Conservation (phyloP, 2,888 invertebrate genomes). For the Cenopis cana region DNA sequence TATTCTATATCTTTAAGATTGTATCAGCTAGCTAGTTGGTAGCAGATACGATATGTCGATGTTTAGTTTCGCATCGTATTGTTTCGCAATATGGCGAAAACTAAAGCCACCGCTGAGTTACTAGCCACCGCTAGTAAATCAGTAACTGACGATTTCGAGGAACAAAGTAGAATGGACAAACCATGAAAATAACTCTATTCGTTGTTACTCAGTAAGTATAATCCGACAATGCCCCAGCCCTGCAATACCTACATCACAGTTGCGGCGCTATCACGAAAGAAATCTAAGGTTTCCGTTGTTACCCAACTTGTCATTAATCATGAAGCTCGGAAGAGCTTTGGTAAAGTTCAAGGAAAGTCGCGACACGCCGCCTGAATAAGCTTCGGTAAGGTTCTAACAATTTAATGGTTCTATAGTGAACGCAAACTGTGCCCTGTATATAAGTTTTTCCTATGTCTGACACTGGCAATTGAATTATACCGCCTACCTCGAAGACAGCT, state of each 20-base stretch:
- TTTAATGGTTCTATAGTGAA: too few relatives aligned
- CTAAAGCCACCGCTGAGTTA: too few relatives aligned
- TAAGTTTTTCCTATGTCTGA: too few relatives aligned
- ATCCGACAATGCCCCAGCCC: not conserved
- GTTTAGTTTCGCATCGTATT: too few relatives aligned
- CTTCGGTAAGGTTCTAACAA: not conserved
- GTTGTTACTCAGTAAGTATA: not conserved
- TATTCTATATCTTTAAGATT: not conserved
- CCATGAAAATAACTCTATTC: not conserved
- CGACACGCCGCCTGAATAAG: conserved; percentile 15
- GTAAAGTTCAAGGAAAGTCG: conserved; percentile 23
- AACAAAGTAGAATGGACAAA: not conserved
- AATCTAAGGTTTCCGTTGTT: conserved; percentile 18
- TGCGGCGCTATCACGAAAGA: conserved; percentile 7
- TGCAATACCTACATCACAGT: conserved; percentile 19
- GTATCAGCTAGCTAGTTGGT: too few relatives aligned
- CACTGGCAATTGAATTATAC: too few relatives aligned
- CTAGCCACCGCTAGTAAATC: too few relatives aligned
- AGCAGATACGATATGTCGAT: too few relatives aligned
- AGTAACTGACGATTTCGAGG: too few relatives aligned
- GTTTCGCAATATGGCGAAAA: too few relatives aligned
- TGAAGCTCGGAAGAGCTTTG: conserved; percentile 13
- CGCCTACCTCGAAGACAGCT: too few relatives aligned
- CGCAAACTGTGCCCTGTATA: too few relatives aligned
- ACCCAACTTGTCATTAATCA: conserved; percentile 29